Percentiles rank a stretch among this genome's conserved stretches.
Evolutionary conservation across 1,140 invertebrate species (phyloP).

Genomic region (Agrilus planipennis): DNA sequence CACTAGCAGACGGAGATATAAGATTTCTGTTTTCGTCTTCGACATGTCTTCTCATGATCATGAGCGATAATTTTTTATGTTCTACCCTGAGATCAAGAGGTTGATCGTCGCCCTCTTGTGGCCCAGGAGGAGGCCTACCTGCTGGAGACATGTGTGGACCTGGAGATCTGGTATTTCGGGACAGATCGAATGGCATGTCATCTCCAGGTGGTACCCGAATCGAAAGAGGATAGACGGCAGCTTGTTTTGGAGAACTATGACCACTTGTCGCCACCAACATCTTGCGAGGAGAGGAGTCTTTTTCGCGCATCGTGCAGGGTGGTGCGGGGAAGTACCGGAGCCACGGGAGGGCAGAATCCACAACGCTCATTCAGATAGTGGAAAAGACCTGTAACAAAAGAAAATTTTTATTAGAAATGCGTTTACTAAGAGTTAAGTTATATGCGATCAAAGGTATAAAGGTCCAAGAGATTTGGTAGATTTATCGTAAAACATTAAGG

Average conservation of each 20-base stretch:
- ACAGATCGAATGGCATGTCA: conserved; percentile 45
- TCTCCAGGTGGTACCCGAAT: conserved; percentile 39
- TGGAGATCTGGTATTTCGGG: conserved; percentile 33
- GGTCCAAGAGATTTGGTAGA: no score
- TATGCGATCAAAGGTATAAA: no score
- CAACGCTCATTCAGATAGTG: conserved; percentile 25
- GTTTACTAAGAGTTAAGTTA: no score
- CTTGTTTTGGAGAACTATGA: conserved; percentile 57
- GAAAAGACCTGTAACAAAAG: conserved; percentile 17
- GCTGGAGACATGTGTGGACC: conserved; percentile 43
- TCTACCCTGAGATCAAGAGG: conserved; percentile 73
- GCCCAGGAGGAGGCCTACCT: conserved; percentile 35
- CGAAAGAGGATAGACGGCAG: conserved; percentile 54
- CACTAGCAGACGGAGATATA: conserved; percentile 44
- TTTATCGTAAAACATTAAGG: no score
- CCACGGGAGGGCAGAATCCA: conserved; percentile 30
- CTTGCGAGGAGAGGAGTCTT: conserved; percentile 65
- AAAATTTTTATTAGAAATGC: no score
- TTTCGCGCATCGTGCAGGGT: conserved; percentile 53
- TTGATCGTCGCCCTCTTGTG: conserved; percentile 47
- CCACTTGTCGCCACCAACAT: conserved; percentile 44
- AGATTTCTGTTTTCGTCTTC: conserved; percentile 68
- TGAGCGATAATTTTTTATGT: conserved; percentile 51
- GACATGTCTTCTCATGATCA: conserved; percentile 25
- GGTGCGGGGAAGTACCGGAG: conserved; percentile 28